Conservation (phyloP, 2,888 invertebrate genomes). For the Tineola bisselliella region DNA sequence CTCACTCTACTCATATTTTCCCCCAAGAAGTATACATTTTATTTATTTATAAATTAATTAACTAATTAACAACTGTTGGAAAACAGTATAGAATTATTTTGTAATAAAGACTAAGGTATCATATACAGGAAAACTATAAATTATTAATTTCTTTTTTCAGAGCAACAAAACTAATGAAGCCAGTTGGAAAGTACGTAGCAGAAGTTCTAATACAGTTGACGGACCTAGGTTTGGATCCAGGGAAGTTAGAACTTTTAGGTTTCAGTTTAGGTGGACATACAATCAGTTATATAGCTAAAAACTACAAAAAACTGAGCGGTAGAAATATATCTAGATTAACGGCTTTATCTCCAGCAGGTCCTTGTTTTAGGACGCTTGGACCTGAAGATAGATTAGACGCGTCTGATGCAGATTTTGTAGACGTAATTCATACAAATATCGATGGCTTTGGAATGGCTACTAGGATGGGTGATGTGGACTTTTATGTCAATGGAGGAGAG, state of each 20-base stretch:
- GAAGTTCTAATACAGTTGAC: conserved; percentile 42
- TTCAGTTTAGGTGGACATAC: conserved; percentile 57
- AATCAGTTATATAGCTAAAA: conserved; percentile 44
- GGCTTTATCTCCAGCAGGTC: conserved; percentile 52
- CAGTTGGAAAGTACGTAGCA: conserved; percentile 53
- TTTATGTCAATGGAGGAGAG: conserved; percentile 56
- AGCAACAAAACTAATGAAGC: conserved; percentile 53
- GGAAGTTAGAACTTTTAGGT: conserved; percentile 44
- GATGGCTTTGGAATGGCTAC: conserved; percentile 57
- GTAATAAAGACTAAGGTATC: too few relatives aligned
- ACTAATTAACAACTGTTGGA: too few relatives aligned
- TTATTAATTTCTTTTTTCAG: conserved; percentile 22
- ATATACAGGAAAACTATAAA: neutral
- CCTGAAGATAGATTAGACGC: conserved; percentile 36
- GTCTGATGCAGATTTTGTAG: conserved; percentile 50
- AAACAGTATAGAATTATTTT: too few relatives aligned
- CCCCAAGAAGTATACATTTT: too few relatives aligned
- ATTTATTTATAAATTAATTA: too few relatives aligned
- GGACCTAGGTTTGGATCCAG: conserved; percentile 39
- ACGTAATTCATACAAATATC: conserved; percentile 56
- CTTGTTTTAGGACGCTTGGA: conserved; percentile 44
- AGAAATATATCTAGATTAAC: conserved; percentile 48
- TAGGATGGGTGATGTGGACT: conserved; percentile 52
- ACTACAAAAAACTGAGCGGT: conserved; percentile 43
- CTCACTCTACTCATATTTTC: too few relatives aligned